Evolutionary conservation across 2,113 vertebrate genomes (phyloP).

Genomic region (Rhinopithecus roxellana): DNA sequence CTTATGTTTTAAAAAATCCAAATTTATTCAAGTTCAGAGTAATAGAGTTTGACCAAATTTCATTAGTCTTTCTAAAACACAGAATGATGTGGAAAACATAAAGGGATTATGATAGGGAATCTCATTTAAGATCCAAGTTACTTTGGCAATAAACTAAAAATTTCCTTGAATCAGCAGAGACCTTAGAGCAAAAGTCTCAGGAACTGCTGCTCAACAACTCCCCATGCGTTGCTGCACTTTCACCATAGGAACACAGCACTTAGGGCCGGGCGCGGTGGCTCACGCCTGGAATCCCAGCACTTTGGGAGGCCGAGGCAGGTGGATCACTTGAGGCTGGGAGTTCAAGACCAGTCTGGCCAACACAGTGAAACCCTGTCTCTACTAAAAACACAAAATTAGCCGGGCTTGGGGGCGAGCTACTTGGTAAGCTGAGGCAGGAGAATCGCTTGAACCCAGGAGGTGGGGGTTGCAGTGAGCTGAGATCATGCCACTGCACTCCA

Average conservation of each 20-base stretch:
- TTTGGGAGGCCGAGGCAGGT: no score
- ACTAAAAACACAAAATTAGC: no score
- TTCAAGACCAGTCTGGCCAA: no score
- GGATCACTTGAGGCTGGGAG: no score
- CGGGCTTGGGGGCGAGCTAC: no score
- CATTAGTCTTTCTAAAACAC: background rate
- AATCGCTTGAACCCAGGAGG: no score
- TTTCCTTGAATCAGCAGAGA: background rate
- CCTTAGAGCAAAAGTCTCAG: background rate
- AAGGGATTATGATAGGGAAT: background rate
- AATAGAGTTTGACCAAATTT: background rate
- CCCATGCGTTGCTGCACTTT: fast-evolving
- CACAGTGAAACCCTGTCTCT: no score
- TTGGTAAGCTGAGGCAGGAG: no score
- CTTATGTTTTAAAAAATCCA: conserved; percentile 7
- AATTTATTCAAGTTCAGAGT: conserved; percentile 7
- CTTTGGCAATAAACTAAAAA: background rate
- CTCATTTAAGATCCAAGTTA: background rate
- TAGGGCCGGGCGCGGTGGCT: fast-evolving
- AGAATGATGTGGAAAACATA: background rate
- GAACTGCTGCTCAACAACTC: background rate
- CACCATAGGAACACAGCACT: fast-evolving
- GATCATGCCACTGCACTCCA: no score
- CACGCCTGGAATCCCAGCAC: no score
- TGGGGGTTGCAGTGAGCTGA: no score